phyloP scores from a whole-genome alignment of 2,888 invertebrate species.

The Stegophylla sp. region DNA sequence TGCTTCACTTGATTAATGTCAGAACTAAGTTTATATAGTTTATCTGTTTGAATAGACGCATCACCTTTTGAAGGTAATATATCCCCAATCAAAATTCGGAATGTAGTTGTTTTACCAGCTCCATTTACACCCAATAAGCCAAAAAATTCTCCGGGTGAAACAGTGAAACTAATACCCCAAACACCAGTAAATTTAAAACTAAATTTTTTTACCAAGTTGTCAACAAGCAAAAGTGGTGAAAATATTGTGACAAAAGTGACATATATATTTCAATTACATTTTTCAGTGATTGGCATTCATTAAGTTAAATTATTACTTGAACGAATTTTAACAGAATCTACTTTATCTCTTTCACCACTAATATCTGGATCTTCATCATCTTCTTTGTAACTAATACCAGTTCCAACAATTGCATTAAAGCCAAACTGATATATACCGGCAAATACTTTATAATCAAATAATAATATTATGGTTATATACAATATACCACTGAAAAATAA shows the following conservation, averaged over 20 bases:
- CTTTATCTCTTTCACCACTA: constrained; percentile 64
- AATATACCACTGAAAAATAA: constrained; percentile 61
- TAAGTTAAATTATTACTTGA: constrained; percentile 4
- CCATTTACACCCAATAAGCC: constrained; percentile 68
- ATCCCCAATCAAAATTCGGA: constrained; percentile 69
- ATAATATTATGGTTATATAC: constrained; percentile 61
- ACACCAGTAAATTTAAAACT: constrained; percentile 69
- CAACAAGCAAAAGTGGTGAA: constrained; percentile 67
- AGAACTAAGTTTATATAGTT: constrained; percentile 62
- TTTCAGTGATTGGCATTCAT: not conserved
- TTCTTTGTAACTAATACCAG: constrained; percentile 34
- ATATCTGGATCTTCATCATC: constrained; percentile 63
- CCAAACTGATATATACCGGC: constrained; percentile 59
- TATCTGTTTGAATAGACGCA: constrained; percentile 64
- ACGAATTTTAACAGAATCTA: constrained; percentile 62
- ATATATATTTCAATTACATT: constrained; percentile 23
- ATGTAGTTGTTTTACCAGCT: constrained; percentile 69
- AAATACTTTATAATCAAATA: constrained; percentile 62
- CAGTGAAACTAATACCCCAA: constrained; percentile 73
- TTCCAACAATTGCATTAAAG: constrained; percentile 59
- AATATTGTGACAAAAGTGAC: constrained; percentile 10
- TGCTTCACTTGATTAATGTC: constrained; percentile 39
- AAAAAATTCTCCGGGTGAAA: constrained; percentile 68
- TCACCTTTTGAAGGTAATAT: constrained; percentile 65
- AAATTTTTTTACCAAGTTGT: constrained; percentile 72